phyloP scores from a whole-genome alignment of 1,140 invertebrate genomes.

The Hyposmocoma kahamanoa region DNA sequence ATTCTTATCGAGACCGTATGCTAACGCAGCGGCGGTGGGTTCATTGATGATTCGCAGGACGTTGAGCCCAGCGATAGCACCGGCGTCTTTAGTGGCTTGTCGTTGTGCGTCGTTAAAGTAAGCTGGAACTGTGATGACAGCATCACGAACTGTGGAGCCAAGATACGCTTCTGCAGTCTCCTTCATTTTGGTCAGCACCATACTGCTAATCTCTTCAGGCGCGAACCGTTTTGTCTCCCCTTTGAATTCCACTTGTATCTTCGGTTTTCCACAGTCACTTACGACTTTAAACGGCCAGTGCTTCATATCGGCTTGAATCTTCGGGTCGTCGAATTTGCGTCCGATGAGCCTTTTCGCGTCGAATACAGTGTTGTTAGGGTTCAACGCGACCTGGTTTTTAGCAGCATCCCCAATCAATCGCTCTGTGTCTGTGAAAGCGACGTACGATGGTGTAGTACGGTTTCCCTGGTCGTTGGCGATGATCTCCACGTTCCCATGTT shows the following conservation, averaged over 20 bases:
- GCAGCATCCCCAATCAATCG: constrained; percentile 89
- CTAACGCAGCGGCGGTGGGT: constrained; percentile 83
- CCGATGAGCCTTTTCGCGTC: constrained; percentile 80
- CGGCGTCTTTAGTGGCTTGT: constrained; percentile 85
- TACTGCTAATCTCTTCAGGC: constrained; percentile 84
- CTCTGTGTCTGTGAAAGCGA: constrained; percentile 92
- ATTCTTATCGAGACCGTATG: constrained; percentile 82
- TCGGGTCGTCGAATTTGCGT: constrained; percentile 79
- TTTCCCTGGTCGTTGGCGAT: constrained; percentile 96
- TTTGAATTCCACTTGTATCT: constrained; percentile 80
- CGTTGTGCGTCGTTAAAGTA: constrained; percentile 43
- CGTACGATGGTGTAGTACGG: constrained; percentile 91
- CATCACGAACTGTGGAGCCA: constrained; percentile 78
- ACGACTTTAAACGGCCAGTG: constrained; percentile 82
- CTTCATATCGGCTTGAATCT: constrained; percentile 80
- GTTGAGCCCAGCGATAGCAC: constrained; percentile 79
- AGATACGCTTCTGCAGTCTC: constrained; percentile 81
- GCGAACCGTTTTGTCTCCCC: constrained; percentile 80
- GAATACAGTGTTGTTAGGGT: constrained; percentile 84
- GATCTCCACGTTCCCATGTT: constrained; percentile 92
- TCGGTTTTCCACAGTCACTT: constrained; percentile 76
- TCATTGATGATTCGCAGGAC: constrained; percentile 85
- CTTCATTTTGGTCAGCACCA: constrained; percentile 77
- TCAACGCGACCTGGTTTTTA: constrained; percentile 80
- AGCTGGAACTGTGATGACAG: constrained; percentile 70